Conservation (phyloP, 2,797 vertebrate genomes). For the Threskiornis aethiopicus region DNA sequence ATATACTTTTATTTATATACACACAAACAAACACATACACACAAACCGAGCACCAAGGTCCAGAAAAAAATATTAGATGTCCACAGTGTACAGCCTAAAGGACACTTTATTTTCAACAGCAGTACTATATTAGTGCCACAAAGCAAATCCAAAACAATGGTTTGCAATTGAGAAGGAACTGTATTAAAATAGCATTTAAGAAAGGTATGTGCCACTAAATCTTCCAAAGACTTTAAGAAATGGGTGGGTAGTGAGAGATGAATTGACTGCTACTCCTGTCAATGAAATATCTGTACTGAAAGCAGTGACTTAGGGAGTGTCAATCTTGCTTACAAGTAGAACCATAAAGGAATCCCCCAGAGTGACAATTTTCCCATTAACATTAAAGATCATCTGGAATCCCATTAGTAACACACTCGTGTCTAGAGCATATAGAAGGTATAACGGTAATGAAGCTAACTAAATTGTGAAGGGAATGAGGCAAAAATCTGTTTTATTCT, state of each 20-base stretch:
- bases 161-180: background rate
- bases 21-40: background rate
- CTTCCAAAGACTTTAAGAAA: slow-evolving; percentile 10
- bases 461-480: background rate
- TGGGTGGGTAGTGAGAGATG: background rate
- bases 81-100: background rate
- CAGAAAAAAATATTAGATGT: background rate
- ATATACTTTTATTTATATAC: background rate
- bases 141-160: background rate
- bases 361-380: slow-evolving; percentile 55
- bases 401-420: background rate
- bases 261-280: background rate
- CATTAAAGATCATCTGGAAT: slow-evolving; percentile 42
- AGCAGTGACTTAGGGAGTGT: background rate
- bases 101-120: background rate
- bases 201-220: background rate
- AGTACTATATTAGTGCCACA: background rate
- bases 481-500: slow-evolving; percentile 12
- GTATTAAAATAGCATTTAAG: background rate
- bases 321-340: slow-evolving; percentile 38
- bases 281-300: slow-evolving; percentile 21
- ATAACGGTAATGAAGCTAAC: background rate
- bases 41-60: background rate
- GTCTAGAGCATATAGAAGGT: background rate
- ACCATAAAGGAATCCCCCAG: slow-evolving; percentile 24